Base-by-base conservation (phyloP, 2,797 vertebrate species). In the Premnoplex brunnescens region DNA sequence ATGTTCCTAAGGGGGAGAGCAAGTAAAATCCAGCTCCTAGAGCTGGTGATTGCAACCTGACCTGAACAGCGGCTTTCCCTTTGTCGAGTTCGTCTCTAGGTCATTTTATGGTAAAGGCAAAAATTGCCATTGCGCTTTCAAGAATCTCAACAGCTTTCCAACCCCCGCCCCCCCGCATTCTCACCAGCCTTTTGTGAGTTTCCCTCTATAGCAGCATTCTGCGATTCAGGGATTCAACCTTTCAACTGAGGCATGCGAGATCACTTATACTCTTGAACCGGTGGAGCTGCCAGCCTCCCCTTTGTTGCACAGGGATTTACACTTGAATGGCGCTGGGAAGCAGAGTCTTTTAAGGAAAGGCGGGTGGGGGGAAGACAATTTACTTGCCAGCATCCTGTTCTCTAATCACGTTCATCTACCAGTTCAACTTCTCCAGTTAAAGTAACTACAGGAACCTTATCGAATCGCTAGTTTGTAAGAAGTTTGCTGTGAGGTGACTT, bases 181-280 rank as follows among this genome's bases (percentile, higher is more conserved):
- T 93, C 69, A 62, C 23, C 64, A 80, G 86, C 63, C 80, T 91
- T 95, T 95, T 91, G 51, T 95, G 86, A 85, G 85, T 23, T 55
- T 63, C 85, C 51, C 37, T 92, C 75, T 67, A 60, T 27, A 86
- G 89, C 82, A 83, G 76, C 85, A 41, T 73, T 88, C 91, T 91
- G 80, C 10, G 9, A 88, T 93, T 72, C 72, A 90, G 67, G 71
- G 88, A 93, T 88, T 91, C 85, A 91, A 62, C 80, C 91, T 86
- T 96, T 94, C 91, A 94, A 86, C 81, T 91, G 89, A 93, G 87
- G 74, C 89, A 93, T 81, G 74, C 10, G 72, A 85, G 88, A 94
- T 73, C 80, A 56, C 80, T 95, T 92, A 79, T 78, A 90, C 66
- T 77, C 85, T 55, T 49, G 89, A 96, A 95, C 88, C 48, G 6